Evolutionary conservation across 2,888 invertebrate genomes (phyloP).

Genomic region (Hyppa rectilinea): DNA sequence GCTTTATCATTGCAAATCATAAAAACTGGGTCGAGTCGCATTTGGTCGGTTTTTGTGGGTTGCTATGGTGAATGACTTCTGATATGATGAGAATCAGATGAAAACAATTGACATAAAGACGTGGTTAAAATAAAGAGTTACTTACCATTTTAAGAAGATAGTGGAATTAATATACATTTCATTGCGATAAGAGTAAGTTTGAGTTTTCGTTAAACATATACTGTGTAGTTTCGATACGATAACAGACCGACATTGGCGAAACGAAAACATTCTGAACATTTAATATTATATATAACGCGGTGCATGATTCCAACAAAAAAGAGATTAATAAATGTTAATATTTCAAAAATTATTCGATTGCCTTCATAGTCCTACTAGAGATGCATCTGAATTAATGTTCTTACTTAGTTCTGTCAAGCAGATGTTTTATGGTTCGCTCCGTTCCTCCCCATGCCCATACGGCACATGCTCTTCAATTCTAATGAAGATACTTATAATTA

Average conservation of each 20-base stretch:
- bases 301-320: neutral
- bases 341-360: neutral
- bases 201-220: neutral
- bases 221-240: neutral
- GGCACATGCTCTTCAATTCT: constrained; percentile 32
- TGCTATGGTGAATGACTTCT: neutral
- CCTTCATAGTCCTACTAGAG: neutral
- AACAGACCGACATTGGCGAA: neutral
- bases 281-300: neutral
- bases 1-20: too few relatives aligned
- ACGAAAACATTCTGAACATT: neutral
- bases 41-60: too few relatives aligned
- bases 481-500: constrained; percentile 48
- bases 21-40: too few relatives aligned
- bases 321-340: neutral
- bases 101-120: neutral
- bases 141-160: neutral
- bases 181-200: too few relatives aligned
- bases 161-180: neutral
- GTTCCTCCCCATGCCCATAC: constrained; percentile 32
- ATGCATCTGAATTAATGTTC: constrained; percentile 9
- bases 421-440: constrained; percentile 28
- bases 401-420: neutral
- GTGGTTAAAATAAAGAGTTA: too few relatives aligned
- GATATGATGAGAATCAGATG: neutral